Conservation (phyloP, 2,113 vertebrate genomes). For the Varanus salvator region DNA sequence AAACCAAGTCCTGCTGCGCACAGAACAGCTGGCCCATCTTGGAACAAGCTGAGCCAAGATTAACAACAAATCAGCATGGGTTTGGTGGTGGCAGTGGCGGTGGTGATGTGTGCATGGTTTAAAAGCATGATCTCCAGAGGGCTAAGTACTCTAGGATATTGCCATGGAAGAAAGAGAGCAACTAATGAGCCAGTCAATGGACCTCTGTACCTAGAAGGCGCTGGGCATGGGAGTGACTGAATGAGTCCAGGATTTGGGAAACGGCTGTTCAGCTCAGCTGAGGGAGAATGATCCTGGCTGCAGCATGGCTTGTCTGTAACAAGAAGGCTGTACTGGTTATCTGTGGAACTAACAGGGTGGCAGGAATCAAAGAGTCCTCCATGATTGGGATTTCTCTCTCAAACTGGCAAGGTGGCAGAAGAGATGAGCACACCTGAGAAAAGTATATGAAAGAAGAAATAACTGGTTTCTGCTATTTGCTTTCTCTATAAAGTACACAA, state of each 20-base stretch:
- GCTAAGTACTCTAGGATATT: background rate
- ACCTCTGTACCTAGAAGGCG: background rate
- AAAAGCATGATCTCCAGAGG: background rate
- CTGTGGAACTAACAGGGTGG: background rate
- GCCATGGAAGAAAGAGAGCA: background rate
- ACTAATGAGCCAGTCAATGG: background rate
- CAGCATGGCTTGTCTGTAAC: background rate
- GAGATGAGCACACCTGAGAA: background rate
- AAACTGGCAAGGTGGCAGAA: background rate
- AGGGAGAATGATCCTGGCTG: background rate
- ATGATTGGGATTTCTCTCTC: background rate
- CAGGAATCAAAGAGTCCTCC: background rate
- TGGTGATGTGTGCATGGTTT: background rate
- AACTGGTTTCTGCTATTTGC: background rate
- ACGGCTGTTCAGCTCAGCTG: background rate
- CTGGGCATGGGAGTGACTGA: background rate
- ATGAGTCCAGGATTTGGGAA: constrained; percentile 12
- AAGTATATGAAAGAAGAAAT: background rate
- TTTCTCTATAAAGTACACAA: background rate
- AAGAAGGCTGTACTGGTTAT: background rate
- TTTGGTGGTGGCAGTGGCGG: no score
- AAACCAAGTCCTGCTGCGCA: no score
- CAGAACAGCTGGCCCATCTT: background rate
- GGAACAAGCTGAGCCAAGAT: background rate
- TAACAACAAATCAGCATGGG: background rate